These are phyloP conservation scores for Caenorhabditis briggsae DNA, from an alignment of 1,140 invertebrate genomes.

Conservation along the genomic window DNA sequence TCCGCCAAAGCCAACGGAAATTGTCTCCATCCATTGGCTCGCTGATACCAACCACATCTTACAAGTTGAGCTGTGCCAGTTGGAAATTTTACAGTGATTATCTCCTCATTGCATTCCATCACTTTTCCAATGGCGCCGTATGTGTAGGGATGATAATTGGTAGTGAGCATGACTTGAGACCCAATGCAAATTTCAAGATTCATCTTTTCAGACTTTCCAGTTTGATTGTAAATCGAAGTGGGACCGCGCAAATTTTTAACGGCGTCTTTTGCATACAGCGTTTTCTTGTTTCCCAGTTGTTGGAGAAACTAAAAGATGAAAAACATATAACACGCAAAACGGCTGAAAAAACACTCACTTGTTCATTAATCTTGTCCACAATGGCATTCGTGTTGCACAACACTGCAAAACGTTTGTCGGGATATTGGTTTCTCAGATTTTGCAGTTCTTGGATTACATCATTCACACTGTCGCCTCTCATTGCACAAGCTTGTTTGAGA, in stretches of 20 bases:
- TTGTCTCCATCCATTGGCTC: not conserved
- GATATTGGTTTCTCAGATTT: not conserved
- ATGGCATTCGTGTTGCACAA: not conserved
- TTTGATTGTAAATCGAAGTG: not conserved
- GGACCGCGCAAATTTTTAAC: not conserved
- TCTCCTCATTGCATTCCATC: not conserved
- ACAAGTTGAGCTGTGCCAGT: not conserved
- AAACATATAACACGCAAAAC: not conserved
- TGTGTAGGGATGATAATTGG: not conserved
- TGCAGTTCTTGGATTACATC: not conserved
- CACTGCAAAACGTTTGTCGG: not conserved
- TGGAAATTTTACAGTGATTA: not conserved
- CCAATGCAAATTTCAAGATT: not conserved
- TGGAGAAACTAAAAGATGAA: not conserved
- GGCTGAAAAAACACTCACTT: not conserved
- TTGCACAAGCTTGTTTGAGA: not conserved
- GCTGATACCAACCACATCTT: not conserved
- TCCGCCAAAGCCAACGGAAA: not conserved
- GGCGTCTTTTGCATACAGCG: not conserved
- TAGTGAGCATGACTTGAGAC: not conserved
- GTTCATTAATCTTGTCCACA: not conserved
- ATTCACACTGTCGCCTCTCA: not conserved
- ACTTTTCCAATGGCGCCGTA: not conserved
- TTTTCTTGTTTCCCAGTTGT: not conserved
- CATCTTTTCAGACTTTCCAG: not conserved